These are phyloP conservation scores for Illadopsis cleaveri DNA, from an alignment of 2,113 vertebrate species.

Conservation along the genomic window DNA sequence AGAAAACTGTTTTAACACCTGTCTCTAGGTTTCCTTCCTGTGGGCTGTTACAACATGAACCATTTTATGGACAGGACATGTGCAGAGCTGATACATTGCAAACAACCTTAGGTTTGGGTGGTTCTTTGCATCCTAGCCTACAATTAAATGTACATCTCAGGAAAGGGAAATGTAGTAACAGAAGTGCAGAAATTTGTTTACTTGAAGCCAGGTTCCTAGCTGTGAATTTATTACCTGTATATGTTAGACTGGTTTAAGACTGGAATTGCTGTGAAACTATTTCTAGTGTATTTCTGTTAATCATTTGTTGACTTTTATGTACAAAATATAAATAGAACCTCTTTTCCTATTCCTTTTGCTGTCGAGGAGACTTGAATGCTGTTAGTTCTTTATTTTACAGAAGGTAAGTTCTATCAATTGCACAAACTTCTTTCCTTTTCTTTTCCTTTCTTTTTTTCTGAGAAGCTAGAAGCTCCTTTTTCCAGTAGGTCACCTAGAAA, in stretches of 20 bases:
- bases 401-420: constrained; percentile 81
- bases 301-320: neutral
- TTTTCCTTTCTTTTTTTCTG: neutral
- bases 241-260: neutral
- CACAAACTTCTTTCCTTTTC: neutral
- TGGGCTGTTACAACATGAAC: neutral
- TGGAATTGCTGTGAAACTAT: neutral
- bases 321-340: constrained; percentile 69
- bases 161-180: neutral
- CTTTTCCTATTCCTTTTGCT: constrained; percentile 75
- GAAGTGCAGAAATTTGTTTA: neutral
- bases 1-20: neutral
- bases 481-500: neutral
- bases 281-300: neutral
- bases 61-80: neutral
- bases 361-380: constrained; percentile 82
- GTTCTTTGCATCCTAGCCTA: neutral
- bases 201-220: neutral
- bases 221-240: neutral
- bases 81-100: neutral
- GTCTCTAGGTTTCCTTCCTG: neutral
- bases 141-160: neutral
- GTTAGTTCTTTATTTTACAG: constrained; percentile 82
- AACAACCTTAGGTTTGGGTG: accelerated
- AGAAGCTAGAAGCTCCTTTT: neutral